These are phyloP conservation scores for Phalacrocorax brasilianus DNA, from an alignment of 2,113 vertebrate species.

Conservation along the genomic window DNA sequence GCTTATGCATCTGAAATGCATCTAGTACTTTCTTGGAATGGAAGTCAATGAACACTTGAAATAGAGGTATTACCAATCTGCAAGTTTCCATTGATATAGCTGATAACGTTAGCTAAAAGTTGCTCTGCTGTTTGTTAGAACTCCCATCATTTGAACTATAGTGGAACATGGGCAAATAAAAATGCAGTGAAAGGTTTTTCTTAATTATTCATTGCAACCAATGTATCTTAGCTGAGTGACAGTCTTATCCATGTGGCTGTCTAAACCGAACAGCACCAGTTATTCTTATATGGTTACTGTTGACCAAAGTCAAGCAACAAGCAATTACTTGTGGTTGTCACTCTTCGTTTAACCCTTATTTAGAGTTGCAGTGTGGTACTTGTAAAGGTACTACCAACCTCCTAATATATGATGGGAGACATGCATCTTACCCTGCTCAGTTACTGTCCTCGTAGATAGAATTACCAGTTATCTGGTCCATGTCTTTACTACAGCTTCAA, in stretches of 20 bases:
- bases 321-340: not conserved
- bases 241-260: not conserved
- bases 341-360: not conserved
- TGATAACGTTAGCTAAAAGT: not conserved
- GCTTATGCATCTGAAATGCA: constrained; percentile 26
- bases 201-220: not conserved
- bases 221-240: not conserved
- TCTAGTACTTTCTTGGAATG: constrained; percentile 19
- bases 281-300: not conserved
- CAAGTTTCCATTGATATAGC: not conserved
- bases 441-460: not conserved
- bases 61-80: constrained; percentile 7
- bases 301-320: not conserved
- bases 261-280: not conserved
- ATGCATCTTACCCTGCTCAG: not conserved
- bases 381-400: not conserved
- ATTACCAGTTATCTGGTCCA: not conserved
- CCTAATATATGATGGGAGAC: not conserved
- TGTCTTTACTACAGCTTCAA: not conserved
- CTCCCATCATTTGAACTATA: not conserved
- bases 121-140: not conserved
- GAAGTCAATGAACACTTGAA: constrained; percentile 65
- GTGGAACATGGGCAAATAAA: not conserved
- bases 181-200: not conserved
- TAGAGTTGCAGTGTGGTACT: not conserved